A percentile compares a stretch with the other conserved stretches of the same genome.
These are phyloP conservation scores for Rhopalosiphum maidis DNA, from an alignment of 1,140 invertebrate genomes.

Conservation along the genomic window DNA sequence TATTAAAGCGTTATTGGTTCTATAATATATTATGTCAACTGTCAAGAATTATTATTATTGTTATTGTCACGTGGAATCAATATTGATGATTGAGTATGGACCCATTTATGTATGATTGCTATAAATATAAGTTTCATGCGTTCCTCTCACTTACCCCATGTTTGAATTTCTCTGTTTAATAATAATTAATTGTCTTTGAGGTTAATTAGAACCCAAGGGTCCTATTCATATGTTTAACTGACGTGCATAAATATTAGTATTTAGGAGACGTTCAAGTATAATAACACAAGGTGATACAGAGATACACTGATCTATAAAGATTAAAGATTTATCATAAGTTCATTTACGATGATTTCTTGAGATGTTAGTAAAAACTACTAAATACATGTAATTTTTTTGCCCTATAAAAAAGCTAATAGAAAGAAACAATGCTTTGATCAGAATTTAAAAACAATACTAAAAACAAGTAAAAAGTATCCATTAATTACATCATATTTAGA, in stretches of 20 bases:
- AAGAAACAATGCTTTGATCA: neutral
- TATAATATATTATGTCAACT: neutral
- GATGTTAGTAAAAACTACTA: neutral
- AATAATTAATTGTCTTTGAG: constrained; percentile 1
- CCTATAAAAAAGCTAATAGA: too few species aligned
- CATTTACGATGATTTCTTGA: neutral
- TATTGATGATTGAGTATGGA: neutral
- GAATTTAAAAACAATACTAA: neutral
- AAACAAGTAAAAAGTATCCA: neutral
- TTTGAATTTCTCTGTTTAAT: neutral
- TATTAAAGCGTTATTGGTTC: neutral
- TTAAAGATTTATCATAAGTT: neutral
- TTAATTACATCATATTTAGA: neutral
- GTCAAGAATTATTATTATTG: neutral
- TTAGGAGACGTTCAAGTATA: neutral
- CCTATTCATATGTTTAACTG: constrained; percentile 26
- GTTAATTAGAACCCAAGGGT: constrained; percentile 34
- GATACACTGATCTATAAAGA: neutral
- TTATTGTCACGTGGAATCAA: neutral
- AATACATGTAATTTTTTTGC: neutral
- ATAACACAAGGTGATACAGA: neutral
- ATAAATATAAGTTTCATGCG: neutral
- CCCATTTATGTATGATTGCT: neutral
- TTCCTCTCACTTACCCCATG: neutral
- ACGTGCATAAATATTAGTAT: neutral